These are phyloP conservation scores for Dinoponera quadriceps DNA, from an alignment of 1,140 invertebrate genomes.

Conservation along the genomic window DNA sequence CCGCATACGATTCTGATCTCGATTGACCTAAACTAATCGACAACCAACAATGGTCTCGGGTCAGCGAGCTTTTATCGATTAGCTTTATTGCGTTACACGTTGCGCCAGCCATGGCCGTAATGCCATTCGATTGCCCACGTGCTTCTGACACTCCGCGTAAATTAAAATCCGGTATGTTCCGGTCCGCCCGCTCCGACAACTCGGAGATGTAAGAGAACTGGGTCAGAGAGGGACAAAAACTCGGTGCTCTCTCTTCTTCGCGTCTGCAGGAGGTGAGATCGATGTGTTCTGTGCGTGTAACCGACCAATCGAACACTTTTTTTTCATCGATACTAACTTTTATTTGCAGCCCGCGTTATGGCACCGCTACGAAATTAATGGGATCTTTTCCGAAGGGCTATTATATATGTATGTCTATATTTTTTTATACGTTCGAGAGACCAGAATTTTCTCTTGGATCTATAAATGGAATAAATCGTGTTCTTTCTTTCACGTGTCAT, in stretches of 20 bases:
- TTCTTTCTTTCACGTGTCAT: neutral
- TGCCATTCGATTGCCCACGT: constrained; percentile 67
- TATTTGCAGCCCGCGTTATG: constrained; percentile 9
- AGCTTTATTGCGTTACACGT: constrained; percentile 71
- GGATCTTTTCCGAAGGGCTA: neutral
- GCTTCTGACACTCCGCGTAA: constrained; percentile 39
- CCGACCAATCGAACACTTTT: constrained; percentile 17
- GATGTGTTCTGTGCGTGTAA: constrained; percentile 23
- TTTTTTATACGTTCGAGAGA: neutral
- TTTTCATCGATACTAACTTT: constrained; percentile 30
- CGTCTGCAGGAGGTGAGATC: constrained; percentile 27
- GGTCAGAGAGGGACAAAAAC: constrained; percentile 46
- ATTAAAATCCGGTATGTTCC: constrained; percentile 46
- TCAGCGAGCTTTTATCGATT: constrained; percentile 74
- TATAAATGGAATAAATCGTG: neutral
- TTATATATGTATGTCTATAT: neutral
- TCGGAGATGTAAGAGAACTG: constrained; percentile 56
- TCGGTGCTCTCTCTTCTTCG: constrained; percentile 25
- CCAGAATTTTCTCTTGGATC: constrained; percentile 16
- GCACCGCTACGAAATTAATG: constrained; percentile 21
- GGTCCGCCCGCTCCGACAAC: constrained; percentile 42
- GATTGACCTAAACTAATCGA: constrained; percentile 73
- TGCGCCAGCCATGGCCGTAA: constrained; percentile 54
- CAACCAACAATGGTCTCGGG: constrained; percentile 61
- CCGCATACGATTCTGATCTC: constrained; percentile 50